Conservation (phyloP, 2,797 vertebrate genomes). For the Gymnopithys bicolor region DNA sequence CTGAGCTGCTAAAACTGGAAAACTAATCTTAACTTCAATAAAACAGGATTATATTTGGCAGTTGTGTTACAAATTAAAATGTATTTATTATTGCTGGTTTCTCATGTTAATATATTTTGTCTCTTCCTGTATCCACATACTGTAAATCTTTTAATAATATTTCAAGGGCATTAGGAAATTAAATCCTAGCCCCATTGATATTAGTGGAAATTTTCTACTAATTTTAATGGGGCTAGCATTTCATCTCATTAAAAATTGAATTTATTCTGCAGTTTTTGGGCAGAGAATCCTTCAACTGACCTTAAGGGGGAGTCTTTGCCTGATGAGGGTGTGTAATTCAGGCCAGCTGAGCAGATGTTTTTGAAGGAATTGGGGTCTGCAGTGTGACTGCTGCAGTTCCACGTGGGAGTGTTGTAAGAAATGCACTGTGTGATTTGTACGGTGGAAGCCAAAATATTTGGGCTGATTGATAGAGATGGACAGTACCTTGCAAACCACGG, state of each 20-base stretch:
- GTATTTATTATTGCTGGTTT: not conserved
- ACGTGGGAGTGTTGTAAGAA: not conserved
- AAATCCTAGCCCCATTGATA: not conserved
- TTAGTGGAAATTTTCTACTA: not conserved
- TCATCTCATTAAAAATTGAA: not conserved
- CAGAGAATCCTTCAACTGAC: not conserved
- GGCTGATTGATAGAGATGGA: slow-evolving; percentile 25
- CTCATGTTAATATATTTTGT: not conserved
- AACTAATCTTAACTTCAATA: not conserved
- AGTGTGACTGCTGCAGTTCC: not conserved
- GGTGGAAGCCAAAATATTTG: not conserved
- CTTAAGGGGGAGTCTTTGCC: not conserved
- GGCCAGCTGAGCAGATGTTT: not conserved
- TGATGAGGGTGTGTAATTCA: not conserved
- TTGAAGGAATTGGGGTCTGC: not conserved
- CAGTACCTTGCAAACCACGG: not conserved
- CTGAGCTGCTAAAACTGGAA: slow-evolving; percentile 36
- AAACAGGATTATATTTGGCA: not conserved
- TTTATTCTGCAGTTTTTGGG: not conserved
- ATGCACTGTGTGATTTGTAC: not conserved
- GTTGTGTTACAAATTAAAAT: not conserved
- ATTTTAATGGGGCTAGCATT: not conserved
- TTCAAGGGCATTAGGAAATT: not conserved
- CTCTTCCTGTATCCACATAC: not conserved
- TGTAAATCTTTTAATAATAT: not conserved